Conservation (phyloP, 2,797 vertebrate species). For the Pseudochirops cupreus region DNA sequence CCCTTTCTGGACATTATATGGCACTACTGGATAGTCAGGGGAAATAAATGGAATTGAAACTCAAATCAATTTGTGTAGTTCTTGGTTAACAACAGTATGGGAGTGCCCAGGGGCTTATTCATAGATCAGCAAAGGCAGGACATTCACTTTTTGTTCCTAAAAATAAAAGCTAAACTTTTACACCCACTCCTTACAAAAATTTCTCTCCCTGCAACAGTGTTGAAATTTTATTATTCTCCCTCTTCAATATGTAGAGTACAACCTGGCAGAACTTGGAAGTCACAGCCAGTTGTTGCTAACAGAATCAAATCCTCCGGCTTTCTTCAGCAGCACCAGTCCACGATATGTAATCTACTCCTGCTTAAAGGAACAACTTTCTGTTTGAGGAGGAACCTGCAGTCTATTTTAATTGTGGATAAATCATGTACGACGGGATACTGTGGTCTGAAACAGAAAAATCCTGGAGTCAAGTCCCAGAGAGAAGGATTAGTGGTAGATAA, state of each 20-base stretch:
- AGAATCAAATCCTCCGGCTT: conserved; percentile 73
- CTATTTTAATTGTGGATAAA: conserved; percentile 73
- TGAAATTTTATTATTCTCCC: conserved; percentile 14
- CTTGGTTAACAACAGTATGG: background rate
- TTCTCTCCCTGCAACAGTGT: background rate
- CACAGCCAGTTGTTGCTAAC: conserved; percentile 58
- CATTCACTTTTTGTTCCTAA: background rate
- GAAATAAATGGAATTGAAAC: background rate
- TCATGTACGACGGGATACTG: conserved; percentile 29
- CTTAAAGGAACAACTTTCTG: conserved; percentile 56
- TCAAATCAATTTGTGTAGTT: background rate
- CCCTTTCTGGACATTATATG: background rate
- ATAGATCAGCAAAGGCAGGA: background rate
- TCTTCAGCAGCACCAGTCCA: conserved; percentile 19
- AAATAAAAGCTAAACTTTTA: conserved; percentile 47
- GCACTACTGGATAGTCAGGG: background rate
- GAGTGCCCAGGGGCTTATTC: background rate
- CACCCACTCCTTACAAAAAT: background rate
- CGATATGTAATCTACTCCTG: conserved; percentile 64
- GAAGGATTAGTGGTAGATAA: conserved; percentile 68
- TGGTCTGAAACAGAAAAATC: conserved; percentile 65
- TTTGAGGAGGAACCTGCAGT: conserved; percentile 14
- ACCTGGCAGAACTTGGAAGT: background rate
- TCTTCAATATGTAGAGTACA: conserved; percentile 61
- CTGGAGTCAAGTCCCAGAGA: conserved; percentile 55